Percentiles rank a stretch among this genome's conserved stretches.
Conservation (phyloP, 2,113 vertebrate species). For the Cyprinodon brontotheroides region DNA sequence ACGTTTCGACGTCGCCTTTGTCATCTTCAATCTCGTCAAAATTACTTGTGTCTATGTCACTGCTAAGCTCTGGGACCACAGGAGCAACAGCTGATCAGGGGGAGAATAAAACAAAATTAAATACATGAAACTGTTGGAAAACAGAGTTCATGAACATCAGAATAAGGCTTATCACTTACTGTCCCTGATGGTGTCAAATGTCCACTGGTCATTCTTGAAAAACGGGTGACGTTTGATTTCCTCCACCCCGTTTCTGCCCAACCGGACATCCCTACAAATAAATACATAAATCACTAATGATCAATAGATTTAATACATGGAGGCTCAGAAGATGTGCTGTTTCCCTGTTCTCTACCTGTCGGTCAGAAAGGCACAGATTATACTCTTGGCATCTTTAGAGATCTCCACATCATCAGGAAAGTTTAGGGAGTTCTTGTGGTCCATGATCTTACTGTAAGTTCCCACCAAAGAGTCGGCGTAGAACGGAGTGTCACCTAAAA, state of each 20-base stretch:
- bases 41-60: slow-evolving; percentile 98
- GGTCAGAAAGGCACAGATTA: slow-evolving; percentile 98
- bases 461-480: slow-evolving; percentile 98
- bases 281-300: slow-evolving; percentile 3
- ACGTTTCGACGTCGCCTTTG: slow-evolving; percentile 96
- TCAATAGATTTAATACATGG: background rate
- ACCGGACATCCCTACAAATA: slow-evolving; percentile 90
- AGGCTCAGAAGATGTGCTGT: background rate
- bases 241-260: slow-evolving; percentile 94
- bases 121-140: background rate
- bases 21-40: slow-evolving; percentile 98
- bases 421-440: slow-evolving; percentile 97
- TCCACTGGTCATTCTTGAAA: slow-evolving; percentile 98
- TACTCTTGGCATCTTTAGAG: slow-evolving; percentile 94
- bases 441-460: slow-evolving; percentile 99
- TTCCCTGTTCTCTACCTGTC: slow-evolving; percentile 83
- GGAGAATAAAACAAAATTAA: background rate
- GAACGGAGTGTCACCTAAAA: slow-evolving; percentile 94
- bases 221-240: slow-evolving; percentile 97
- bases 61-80: slow-evolving; percentile 96
- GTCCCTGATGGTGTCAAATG: slow-evolving; percentile 95
- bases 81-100: slow-evolving; percentile 87
- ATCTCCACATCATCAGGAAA: slow-evolving; percentile 98
- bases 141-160: background rate
- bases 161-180: slow-evolving; percentile 81